A percentile compares a stretch with the other conserved stretches of the same genome.
Evolutionary conservation across 1,140 invertebrate species (phyloP).

Genomic region (Gonioctena quinquepunctata): DNA sequence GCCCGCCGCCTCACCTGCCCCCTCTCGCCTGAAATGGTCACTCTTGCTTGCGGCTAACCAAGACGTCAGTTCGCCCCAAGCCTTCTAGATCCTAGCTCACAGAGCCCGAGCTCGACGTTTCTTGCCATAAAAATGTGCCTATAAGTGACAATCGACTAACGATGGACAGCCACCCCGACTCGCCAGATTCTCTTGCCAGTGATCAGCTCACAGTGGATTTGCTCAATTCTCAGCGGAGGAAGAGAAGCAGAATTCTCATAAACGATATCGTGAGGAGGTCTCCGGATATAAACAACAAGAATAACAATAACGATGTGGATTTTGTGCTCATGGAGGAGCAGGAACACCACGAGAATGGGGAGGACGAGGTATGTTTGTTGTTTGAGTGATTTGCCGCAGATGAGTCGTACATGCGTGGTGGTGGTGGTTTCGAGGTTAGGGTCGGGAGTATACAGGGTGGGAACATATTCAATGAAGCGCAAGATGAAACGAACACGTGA

Average conservation of each 20-base stretch:
- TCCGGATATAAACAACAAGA: slow-evolving; percentile 56
- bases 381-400: neutral
- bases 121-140: slow-evolving; percentile 37
- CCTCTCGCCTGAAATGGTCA: slow-evolving; percentile 30
- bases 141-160: slow-evolving; percentile 11
- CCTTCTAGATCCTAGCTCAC: slow-evolving; percentile 33
- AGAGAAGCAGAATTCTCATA: slow-evolving; percentile 39
- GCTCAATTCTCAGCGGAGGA: slow-evolving; percentile 42
- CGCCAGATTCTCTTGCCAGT: slow-evolving; percentile 52
- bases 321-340: slow-evolving; percentile 61
- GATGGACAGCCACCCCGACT: slow-evolving; percentile 51
- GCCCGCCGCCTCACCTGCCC: neutral
- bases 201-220: slow-evolving; percentile 51
- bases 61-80: slow-evolving; percentile 51
- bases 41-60: slow-evolving; percentile 45
- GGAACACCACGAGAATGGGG: slow-evolving; percentile 56
- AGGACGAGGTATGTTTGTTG: slow-evolving; percentile 60
- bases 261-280: slow-evolving; percentile 35
- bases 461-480: too few species aligned
- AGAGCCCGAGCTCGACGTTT: too few species aligned
- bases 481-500: too few species aligned
- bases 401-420: neutral
- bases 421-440: neutral
- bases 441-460: neutral
- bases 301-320: slow-evolving; percentile 61